Conservation (phyloP, 2,113 vertebrate species). For the Psittacula cyanocephala region DNA sequence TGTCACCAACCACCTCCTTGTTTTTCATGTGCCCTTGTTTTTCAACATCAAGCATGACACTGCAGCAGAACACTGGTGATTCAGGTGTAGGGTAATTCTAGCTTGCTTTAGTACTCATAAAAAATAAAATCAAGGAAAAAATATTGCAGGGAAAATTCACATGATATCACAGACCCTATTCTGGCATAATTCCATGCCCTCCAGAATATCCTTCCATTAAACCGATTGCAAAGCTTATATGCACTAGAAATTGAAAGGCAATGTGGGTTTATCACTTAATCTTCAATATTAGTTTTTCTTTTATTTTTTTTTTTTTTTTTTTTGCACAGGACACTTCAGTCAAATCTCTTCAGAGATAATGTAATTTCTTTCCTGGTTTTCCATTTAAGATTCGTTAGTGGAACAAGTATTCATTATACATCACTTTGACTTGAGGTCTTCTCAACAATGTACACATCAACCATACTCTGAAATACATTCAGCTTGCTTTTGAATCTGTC, state of each 20-base stretch:
- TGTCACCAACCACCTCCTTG: too few relatives aligned
- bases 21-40: too few relatives aligned
- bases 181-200: constrained; percentile 22
- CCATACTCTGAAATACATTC: not conserved
- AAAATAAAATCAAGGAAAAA: not conserved
- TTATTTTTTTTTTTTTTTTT: not conserved
- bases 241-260: constrained; percentile 28
- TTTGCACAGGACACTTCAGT: not conserved
- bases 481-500: not conserved
- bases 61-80: not conserved
- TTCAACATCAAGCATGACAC: not conserved
- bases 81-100: not conserved
- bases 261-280: constrained; percentile 46
- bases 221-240: constrained; percentile 36
- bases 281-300: constrained; percentile 11
- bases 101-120: not conserved
- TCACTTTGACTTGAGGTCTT: not conserved
- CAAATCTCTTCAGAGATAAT: constrained; percentile 6
- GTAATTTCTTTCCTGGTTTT: constrained; percentile 31
- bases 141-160: not conserved
- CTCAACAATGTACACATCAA: not conserved
- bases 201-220: constrained; percentile 54
- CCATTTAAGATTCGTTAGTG: constrained; percentile 9
- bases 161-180: not conserved
- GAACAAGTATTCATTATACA: not conserved